These are phyloP conservation scores for Nemotelus pantherinus DNA, from an alignment of 2,888 invertebrate genomes.

Conservation along the genomic window DNA sequence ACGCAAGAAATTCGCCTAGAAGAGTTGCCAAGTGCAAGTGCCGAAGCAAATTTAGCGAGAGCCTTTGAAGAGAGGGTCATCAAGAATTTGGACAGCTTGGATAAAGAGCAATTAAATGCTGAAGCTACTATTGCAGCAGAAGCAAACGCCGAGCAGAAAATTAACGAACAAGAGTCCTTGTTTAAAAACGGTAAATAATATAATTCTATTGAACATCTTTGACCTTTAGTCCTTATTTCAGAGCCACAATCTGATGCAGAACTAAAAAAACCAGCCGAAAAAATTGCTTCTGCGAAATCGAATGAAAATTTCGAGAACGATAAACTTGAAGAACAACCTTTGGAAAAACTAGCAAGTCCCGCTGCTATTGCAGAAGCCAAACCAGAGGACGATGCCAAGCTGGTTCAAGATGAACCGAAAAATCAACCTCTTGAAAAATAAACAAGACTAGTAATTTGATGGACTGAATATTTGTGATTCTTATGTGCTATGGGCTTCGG, in stretches of 20 bases:
- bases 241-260: too few relatives aligned
- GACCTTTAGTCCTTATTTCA: not conserved
- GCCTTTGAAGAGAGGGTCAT: slow-evolving; percentile 16
- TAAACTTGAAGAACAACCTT: not conserved
- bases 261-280: too few relatives aligned
- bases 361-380: not conserved
- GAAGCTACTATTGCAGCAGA: slow-evolving; percentile 2
- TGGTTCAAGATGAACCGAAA: slow-evolving; percentile 1
- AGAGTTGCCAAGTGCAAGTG: slow-evolving; percentile 1
- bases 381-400: not conserved
- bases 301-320: not conserved
- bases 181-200: not conserved
- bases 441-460: not conserved
- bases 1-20: slow-evolving; percentile 11
- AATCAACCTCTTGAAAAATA: not conserved
- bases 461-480: slow-evolving; percentile 35
- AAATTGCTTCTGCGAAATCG: not conserved
- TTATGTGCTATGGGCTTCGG: slow-evolving; percentile 9
- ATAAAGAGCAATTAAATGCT: not conserved
- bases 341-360: not conserved
- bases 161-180: not conserved
- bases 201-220: not conserved
- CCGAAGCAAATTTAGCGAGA: slow-evolving; percentile 2
- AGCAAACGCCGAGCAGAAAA: not conserved
- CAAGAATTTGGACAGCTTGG: not conserved